Conservation (phyloP, 2,888 invertebrate genomes). For the Drosophila algonquin region DNA sequence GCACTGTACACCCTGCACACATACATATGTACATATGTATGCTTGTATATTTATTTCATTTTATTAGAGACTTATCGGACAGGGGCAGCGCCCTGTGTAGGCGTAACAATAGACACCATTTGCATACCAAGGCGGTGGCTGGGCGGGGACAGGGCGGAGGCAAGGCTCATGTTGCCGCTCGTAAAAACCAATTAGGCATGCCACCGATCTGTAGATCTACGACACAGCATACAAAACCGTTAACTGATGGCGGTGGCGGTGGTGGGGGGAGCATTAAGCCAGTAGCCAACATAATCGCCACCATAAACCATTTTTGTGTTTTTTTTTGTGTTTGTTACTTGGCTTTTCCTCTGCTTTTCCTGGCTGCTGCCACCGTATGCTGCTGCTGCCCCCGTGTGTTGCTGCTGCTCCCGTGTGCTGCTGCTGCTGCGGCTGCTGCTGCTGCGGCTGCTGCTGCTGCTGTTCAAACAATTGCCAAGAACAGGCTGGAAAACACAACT, state of each 20-base stretch:
- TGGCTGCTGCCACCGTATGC: not conserved
- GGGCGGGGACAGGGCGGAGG: conserved; percentile 29
- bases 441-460: conserved; percentile 18
- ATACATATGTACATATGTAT: not conserved
- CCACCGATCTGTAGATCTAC: conserved; percentile 63
- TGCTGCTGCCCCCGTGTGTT: not conserved
- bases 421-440: conserved; percentile 36
- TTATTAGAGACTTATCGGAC: conserved; percentile 30
- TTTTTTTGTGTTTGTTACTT: not conserved
- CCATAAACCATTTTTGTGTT: conserved; percentile 66
- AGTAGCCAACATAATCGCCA: conserved; percentile 71
- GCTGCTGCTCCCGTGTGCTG: conserved; percentile 18
- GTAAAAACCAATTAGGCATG: conserved; percentile 72
- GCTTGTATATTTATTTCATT: conserved; percentile 6
- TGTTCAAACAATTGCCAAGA: conserved; percentile 70
- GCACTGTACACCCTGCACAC: conserved; percentile 11
- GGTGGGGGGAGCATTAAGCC: conserved; percentile 7
- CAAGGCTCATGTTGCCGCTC: conserved; percentile 23
- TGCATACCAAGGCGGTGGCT: conserved; percentile 54
- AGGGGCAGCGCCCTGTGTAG: conserved; percentile 47
- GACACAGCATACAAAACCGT: conserved; percentile 30
- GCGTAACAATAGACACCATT: conserved; percentile 76
- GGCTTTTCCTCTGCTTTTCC: conserved; percentile 16
- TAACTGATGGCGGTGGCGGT: not conserved
- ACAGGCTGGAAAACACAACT: conserved; percentile 69